Conservation (phyloP, 1,140 invertebrate genomes). For the Sinonovacula constricta region DNA sequence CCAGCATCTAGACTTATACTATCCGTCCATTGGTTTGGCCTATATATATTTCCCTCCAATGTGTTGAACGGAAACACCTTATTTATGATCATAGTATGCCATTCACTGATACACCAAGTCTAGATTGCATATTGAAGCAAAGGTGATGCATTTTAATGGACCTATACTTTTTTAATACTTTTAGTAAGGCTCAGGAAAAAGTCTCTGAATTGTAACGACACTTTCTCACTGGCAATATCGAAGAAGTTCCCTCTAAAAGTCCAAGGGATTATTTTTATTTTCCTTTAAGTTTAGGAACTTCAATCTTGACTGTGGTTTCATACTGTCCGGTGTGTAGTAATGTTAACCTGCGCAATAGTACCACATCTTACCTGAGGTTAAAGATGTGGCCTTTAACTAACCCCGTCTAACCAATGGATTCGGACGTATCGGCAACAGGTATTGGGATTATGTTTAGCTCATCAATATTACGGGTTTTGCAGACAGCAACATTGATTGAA, state of each 20-base stretch:
- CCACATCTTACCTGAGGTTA: neutral
- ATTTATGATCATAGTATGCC: slow-evolving; percentile 1
- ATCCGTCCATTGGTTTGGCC: slow-evolving; percentile 45
- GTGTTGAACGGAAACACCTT: slow-evolving; percentile 32
- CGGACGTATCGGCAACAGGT: slow-evolving; percentile 3
- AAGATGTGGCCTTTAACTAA: slow-evolving; percentile 29
- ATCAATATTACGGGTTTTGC: neutral
- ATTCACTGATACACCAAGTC: slow-evolving; percentile 30
- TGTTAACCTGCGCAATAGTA: neutral
- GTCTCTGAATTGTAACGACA: too few species aligned
- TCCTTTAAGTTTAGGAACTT: slow-evolving; percentile 4
- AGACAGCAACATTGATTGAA: neutral
- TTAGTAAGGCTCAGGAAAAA: neutral
- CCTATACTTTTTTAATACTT: slow-evolving; percentile 19
- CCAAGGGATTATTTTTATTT: too few species aligned
- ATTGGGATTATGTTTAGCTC: slow-evolving; percentile 20
- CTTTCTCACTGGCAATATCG: too few species aligned
- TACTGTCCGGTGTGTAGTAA: slow-evolving; percentile 7
- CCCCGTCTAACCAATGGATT: slow-evolving; percentile 19
- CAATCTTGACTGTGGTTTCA: neutral
- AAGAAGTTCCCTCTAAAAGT: slow-evolving; percentile 17
- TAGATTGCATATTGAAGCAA: slow-evolving; percentile 36
- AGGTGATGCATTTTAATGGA: slow-evolving; percentile 42
- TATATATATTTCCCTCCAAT: slow-evolving; percentile 20
- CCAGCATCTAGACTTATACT: neutral